Evolutionary conservation across 2,888 invertebrate species (phyloP), one percentile per base, ranked within the genome.

Genomic region (Spialia ferax): DNA sequence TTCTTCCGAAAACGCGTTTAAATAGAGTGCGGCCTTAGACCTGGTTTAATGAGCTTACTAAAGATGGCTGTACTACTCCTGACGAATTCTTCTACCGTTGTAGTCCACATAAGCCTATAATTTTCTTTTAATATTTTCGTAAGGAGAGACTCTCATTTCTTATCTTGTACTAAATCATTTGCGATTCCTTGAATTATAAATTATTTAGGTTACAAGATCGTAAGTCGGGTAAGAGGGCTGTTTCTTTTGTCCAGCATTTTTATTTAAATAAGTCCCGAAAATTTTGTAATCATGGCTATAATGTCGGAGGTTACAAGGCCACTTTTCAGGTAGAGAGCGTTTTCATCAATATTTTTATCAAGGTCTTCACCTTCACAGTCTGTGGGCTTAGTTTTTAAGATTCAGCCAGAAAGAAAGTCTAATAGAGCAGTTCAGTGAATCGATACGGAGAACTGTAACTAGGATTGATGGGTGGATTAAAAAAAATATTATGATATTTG

Each of bases 321-420:
- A 73, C 72, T 75, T 76, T 74, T 66, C 79, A 81, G 80, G 78
- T 80, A 82, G 71, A 61, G 74, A 74, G 71, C 75, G 75, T 77
- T 78, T 72, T 83, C 84, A 79, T 79, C 74, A 71, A 55, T 55
- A 63, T 63, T 55, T 42, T 42, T 29, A 54, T 54, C 48, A 61
- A 48, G 48, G 61, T 50, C 61, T 18, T 29, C 42, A 61, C 61
- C 32, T 48, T 61, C n/a, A 42, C 42, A 45, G 61, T 13, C 48
- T 50, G 15, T 61, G 22, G 22, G 48, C 48, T 61, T 29, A 61
- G 29, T 48, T 61, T 48, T 61, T 32, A 32, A 13, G 61, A 32
- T 45, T 22, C 48, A 48, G 45, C 45, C 23, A 60, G 42, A 13
- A 48, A 18, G 59, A 42, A 59, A 42, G 23, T 59, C 42, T 22